Percentiles rank a stretch among this genome's conserved stretches.
These are phyloP conservation scores for Loris lydekkerianus DNA, from an alignment of 2,797 vertebrate species.

Conservation along the genomic window DNA sequence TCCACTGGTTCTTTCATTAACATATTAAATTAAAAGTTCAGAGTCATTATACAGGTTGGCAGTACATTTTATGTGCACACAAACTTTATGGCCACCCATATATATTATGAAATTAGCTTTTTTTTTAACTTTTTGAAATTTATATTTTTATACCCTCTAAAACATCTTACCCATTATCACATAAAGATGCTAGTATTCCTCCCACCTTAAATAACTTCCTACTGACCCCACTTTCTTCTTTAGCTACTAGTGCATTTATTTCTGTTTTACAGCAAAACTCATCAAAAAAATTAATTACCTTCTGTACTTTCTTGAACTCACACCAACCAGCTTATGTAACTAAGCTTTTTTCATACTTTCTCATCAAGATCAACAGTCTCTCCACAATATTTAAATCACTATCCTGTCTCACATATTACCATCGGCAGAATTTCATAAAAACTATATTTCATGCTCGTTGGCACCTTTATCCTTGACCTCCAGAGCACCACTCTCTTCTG, in stretches of 20 bases:
- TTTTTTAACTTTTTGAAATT: neutral
- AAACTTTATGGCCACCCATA: too few species aligned
- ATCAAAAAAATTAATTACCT: neutral
- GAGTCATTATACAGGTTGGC: neutral
- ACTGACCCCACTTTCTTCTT: neutral
- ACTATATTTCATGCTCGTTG: neutral
- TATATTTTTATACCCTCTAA: neutral
- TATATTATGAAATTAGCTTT: neutral
- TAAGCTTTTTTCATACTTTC: neutral
- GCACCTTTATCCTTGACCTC: neutral
- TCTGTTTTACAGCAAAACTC: neutral
- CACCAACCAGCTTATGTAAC: neutral
- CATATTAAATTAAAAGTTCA: neutral
- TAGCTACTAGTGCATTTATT: neutral
- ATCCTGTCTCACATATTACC: neutral
- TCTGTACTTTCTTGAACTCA: neutral
- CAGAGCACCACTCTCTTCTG: neutral
- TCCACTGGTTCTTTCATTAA: neutral
- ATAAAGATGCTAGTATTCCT: neutral
- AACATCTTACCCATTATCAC: neutral
- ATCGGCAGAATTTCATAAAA: neutral
- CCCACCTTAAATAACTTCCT: neutral
- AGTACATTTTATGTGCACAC: too few species aligned
- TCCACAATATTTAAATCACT: neutral
- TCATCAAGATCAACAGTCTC: neutral